These are phyloP conservation scores for Acanthornis magna DNA, from an alignment of 2,797 vertebrate genomes.

Conservation along the genomic window DNA sequence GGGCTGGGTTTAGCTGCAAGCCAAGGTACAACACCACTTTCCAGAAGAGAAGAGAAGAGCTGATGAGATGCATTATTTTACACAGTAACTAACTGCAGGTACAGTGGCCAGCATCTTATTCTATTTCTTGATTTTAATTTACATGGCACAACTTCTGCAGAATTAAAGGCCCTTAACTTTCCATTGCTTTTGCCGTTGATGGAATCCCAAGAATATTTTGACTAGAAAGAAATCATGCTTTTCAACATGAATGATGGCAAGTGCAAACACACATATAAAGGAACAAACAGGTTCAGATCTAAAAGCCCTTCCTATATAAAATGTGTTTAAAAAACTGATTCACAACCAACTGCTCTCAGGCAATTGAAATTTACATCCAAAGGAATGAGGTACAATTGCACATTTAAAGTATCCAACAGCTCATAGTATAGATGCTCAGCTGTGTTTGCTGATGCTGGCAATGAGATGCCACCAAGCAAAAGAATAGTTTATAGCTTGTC, in stretches of 20 bases:
- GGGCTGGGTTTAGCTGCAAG: neutral
- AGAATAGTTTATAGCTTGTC: neutral
- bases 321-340: neutral
- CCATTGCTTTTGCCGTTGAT: neutral
- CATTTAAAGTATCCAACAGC: neutral
- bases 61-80: neutral
- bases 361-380: neutral
- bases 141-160: neutral
- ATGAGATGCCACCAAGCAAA: neutral
- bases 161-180: neutral
- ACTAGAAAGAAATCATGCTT: neutral
- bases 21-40: neutral
- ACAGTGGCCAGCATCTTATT: neutral
- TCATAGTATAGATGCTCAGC: neutral
- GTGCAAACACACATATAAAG: neutral
- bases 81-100: neutral
- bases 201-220: neutral
- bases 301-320: neutral
- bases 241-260: neutral
- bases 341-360: neutral
- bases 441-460: neutral
- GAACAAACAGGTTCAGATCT: neutral
- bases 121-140: neutral
- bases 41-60: neutral
- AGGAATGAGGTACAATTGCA: neutral